These are phyloP conservation scores for Carassius auratus DNA, from an alignment of 2,113 vertebrate species.

Conservation along the genomic window DNA sequence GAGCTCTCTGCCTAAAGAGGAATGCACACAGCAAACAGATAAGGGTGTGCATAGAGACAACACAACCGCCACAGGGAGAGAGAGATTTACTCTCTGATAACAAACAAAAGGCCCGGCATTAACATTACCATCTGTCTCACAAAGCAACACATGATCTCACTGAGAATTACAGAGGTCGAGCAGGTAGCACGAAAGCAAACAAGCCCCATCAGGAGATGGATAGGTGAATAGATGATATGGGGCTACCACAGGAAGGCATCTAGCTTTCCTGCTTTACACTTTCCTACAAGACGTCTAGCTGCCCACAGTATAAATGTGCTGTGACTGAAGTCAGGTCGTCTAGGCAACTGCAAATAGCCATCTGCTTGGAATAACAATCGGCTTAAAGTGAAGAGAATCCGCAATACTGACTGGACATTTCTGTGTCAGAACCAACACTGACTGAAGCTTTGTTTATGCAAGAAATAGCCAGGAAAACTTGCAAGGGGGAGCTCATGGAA, in stretches of 20 bases:
- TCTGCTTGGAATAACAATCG: constrained; percentile 42
- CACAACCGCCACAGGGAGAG: constrained; percentile 44
- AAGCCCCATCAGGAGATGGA: constrained; percentile 32
- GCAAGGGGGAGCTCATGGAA: not conserved
- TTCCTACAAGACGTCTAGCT: constrained; percentile 23
- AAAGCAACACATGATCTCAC: constrained; percentile 35
- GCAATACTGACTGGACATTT: constrained; percentile 6
- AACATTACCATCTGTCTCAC: constrained; percentile 59
- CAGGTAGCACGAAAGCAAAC: constrained; percentile 55
- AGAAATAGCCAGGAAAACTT: not conserved
- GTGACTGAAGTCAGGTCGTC: constrained; percentile 30
- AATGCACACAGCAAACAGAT: constrained; percentile 10
- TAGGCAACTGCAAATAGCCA: constrained; percentile 10
- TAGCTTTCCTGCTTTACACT: constrained; percentile 8
- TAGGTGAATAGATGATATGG: constrained; percentile 10
- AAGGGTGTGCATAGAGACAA: constrained; percentile 30
- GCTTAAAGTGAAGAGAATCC: not conserved
- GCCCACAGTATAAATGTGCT: constrained; percentile 2
- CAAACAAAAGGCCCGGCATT: constrained; percentile 46
- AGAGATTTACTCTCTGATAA: constrained; percentile 36
- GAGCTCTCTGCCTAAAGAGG: constrained; percentile 52
- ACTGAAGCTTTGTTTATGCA: not conserved
- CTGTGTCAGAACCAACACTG: constrained; percentile 13
- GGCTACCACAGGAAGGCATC: not conserved
- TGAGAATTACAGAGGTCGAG: constrained; percentile 36